Evolutionary conservation across 53 echinoderm and acorn worm genomes (phyloP).

Genomic region (Echinometra lucunter): DNA sequence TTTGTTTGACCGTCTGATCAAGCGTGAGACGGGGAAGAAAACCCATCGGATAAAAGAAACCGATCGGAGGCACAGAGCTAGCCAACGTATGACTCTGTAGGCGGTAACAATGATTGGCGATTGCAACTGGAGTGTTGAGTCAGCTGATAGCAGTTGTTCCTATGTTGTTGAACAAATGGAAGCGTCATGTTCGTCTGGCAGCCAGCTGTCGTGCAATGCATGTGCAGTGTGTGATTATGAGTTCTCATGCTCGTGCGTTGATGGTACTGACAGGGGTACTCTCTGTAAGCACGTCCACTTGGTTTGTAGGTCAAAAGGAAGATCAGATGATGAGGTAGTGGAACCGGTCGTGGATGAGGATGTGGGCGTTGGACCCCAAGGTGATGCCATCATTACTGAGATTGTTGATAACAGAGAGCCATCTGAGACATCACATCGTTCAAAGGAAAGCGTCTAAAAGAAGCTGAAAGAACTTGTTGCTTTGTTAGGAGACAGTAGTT

Average conservation of each 20-base stretch:
- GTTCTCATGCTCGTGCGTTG: slow-evolving; percentile 21
- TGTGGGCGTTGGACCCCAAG: background rate
- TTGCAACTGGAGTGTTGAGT: background rate
- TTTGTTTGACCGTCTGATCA: background rate
- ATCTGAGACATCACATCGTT: background rate
- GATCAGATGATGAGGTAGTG: background rate
- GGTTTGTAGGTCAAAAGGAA: background rate
- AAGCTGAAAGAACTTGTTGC: background rate
- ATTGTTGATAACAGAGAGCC: background rate
- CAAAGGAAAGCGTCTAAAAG: background rate
- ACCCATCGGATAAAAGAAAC: background rate
- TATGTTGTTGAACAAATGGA: background rate
- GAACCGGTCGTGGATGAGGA: background rate
- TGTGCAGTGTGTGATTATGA: slow-evolving; percentile 31
- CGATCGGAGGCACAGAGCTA: background rate
- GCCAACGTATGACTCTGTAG: background rate
- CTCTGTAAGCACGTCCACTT: slow-evolving; percentile 24
- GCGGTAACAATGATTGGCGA: background rate
- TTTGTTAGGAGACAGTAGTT: background rate
- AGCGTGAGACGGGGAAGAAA: background rate
- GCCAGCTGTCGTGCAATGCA: slow-evolving; percentile 1
- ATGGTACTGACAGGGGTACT: slow-evolving; percentile 38
- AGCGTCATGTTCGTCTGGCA: background rate
- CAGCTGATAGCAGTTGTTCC: background rate
- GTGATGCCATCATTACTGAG: background rate